Base-by-base conservation (phyloP, 2,113 vertebrate genomes). In the Psilopsiagon aymara region DNA sequence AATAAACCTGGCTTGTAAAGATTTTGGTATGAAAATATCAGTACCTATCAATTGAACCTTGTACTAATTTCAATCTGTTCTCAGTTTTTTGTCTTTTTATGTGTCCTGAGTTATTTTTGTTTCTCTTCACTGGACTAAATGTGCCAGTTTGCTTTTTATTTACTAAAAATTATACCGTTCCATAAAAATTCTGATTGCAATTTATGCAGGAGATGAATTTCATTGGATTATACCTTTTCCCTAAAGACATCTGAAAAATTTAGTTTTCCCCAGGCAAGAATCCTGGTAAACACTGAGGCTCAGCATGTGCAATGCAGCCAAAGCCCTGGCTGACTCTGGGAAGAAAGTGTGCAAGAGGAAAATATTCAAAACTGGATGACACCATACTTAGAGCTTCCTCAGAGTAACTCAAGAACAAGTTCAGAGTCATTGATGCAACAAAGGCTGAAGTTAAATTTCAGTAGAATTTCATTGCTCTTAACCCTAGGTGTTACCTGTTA, bases 311-410 rank as follows among this genome's bases (percentile, higher is more conserved):
- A 31, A 23, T n/a, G 39, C n/a, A 74, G 23, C 8, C 29, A 43
- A 12, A 86, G 27, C 15, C 12, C 24, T 75, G 18, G 5, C 13
- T 82, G 3, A 28, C 4, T 55, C 33, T 51, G 41, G 75, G 74
- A 74, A 60, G 31, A 27, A 18, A 74, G 2, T 6, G 11, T 21
- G 21, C 27, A 85, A 64, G 57, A 35, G 3, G 6, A 64, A 77
- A 66, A 44, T 2, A 1, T 17, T 69, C n/a, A 74, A 52, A 83
- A 47, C 3, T 43, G 31, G 3, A 4, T 64, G 33, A 29, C 17
- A 53, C 5, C 3, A 1, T 13, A 9, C 10, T 24, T 0, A 0
- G 17, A 70, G 8, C 11, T 77, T 63, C n/a, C 57, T 68, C 35
- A 39, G 20, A 64, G 19, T 73, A 69, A 41, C n/a, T 35, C 51